A percentile compares a stretch with the other conserved stretches of the same genome.
These are phyloP conservation scores for Triplophysa rosa DNA, from an alignment of 2,113 vertebrate genomes.

Conservation along the genomic window DNA sequence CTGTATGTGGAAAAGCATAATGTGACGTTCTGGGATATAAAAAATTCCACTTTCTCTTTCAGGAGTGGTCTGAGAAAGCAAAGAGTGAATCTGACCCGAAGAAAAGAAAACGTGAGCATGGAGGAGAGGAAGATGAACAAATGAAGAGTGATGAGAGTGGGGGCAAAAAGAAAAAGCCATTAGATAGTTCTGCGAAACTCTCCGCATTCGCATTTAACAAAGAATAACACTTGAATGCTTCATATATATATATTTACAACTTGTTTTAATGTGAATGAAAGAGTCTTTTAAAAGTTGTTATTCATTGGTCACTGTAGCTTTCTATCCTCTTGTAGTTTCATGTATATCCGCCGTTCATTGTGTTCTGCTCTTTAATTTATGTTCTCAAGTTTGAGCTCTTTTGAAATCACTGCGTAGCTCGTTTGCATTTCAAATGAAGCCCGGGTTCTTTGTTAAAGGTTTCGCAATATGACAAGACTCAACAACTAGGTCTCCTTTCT, in stretches of 20 bases:
- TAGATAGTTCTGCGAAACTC: constrained; percentile 77
- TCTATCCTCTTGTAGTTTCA: not conserved
- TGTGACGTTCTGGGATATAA: not conserved
- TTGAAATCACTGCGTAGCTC: not conserved
- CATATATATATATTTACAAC: not conserved
- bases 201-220: constrained; percentile 88
- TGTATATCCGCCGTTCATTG: not conserved
- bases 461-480: not conserved
- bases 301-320: not conserved
- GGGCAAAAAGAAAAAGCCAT: constrained; percentile 79
- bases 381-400: constrained; percentile 9
- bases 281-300: not conserved
- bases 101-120: constrained; percentile 77
- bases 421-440: constrained; percentile 28
- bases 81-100: constrained; percentile 78
- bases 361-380: not conserved
- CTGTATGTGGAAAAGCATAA: not conserved
- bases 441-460: not conserved
- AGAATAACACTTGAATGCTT: constrained; percentile 61
- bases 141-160: constrained; percentile 61
- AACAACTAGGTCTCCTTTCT: not conserved
- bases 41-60: constrained; percentile 14
- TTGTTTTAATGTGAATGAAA: not conserved
- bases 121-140: constrained; percentile 42
- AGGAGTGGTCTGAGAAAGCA: constrained; percentile 87